These are phyloP conservation scores for Hypotaenidia okinawae DNA, from an alignment of 2,797 vertebrate species.

Conservation along the genomic window DNA sequence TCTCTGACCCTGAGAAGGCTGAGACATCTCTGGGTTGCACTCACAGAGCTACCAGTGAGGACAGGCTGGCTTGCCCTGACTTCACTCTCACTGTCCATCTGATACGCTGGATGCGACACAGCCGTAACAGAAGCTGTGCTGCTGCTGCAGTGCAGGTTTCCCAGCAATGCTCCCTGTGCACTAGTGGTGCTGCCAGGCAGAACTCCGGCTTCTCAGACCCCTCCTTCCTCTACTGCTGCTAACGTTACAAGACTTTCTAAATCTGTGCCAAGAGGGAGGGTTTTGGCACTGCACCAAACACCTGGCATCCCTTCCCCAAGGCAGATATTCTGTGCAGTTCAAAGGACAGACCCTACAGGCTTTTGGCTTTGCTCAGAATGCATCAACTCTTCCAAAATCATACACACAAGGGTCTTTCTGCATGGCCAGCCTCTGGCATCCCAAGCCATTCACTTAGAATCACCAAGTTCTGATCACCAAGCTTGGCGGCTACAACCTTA, in stretches of 20 bases:
- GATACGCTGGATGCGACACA: neutral
- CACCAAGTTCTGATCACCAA: neutral
- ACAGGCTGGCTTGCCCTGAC: neutral
- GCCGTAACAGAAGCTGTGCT: neutral
- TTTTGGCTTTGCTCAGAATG: neutral
- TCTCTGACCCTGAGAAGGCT: neutral
- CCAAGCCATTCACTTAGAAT: neutral
- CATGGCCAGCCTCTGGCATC: neutral
- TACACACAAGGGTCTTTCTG: neutral
- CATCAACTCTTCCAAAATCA: neutral
- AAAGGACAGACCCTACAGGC: neutral
- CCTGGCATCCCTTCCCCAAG: neutral
- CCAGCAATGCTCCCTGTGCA: neutral
- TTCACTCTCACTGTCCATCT: neutral
- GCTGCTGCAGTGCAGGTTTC: neutral
- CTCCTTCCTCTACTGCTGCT: neutral
- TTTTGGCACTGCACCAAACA: neutral
- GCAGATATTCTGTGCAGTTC: neutral
- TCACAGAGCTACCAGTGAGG: neutral
- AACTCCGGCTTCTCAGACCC: neutral
- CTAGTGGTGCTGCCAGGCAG: neutral
- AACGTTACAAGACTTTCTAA: neutral
- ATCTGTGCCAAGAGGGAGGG: rapidly evolving
- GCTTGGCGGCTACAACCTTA: neutral
- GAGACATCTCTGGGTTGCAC: neutral